phyloP scores from a whole-genome alignment of 2,888 invertebrate species.

The Alloplasta piceator region DNA sequence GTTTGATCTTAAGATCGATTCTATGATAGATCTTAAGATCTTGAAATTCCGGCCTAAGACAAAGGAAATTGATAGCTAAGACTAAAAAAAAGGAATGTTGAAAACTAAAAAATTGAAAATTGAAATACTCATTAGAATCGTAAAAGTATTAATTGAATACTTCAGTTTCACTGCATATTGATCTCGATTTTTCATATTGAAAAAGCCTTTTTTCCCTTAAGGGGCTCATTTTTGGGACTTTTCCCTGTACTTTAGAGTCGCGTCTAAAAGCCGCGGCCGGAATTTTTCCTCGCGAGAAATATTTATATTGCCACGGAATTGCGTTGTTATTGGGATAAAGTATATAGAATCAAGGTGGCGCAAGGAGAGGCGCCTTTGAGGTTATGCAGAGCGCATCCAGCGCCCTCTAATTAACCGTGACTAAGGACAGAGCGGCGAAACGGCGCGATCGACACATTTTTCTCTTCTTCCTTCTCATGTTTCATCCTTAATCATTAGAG shows the following conservation, averaged over 20 bases:
- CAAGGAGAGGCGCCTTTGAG: not conserved
- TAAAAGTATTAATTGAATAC: too few species aligned
- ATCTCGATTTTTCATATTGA: not conserved
- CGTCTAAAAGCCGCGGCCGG: not conserved
- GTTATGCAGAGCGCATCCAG: not conserved
- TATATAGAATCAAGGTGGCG: constrained; percentile 24
- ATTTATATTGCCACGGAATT: not conserved
- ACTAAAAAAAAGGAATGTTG: too few species aligned
- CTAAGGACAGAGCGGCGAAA: not conserved
- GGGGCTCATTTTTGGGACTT: too few species aligned
- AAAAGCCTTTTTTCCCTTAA: too few species aligned
- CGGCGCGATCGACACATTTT: not conserved
- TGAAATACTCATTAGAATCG: too few species aligned
- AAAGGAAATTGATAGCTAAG: too few species aligned
- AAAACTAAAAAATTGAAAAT: too few species aligned
- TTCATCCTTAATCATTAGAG: constrained; percentile 19
- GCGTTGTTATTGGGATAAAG: constrained; percentile 26
- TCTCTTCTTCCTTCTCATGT: not conserved
- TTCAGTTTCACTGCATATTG: too few species aligned
- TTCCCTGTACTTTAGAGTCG: too few species aligned
- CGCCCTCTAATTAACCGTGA: constrained; percentile 50
- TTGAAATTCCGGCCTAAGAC: too few species aligned
- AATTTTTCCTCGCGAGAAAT: not conserved
- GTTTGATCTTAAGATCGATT: too few species aligned
- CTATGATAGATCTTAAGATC: too few species aligned